A percentile compares a stretch with the other conserved stretches of the same genome.
Evolutionary conservation across 2,888 invertebrate species (phyloP).

Genomic region (Microplitis deprimator): DNA sequence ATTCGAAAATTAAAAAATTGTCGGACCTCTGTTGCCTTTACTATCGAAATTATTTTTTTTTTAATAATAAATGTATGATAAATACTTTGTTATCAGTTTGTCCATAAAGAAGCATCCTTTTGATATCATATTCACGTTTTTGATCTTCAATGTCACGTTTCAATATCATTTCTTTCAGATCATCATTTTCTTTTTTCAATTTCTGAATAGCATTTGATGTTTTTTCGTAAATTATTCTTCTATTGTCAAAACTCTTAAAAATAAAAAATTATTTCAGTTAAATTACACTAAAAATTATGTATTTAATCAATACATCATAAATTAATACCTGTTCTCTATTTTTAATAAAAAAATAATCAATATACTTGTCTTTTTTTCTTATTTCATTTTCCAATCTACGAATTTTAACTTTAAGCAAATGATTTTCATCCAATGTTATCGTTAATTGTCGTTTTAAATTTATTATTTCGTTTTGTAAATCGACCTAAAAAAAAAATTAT

Average conservation of each 20-base stretch:
- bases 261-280: background rate
- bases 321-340: constrained; percentile 20
- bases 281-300: background rate
- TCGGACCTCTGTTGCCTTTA: too few species aligned
- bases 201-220: constrained; percentile 38
- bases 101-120: constrained; percentile 45
- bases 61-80: background rate
- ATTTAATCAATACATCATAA: background rate
- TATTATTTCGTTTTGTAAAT: constrained; percentile 57
- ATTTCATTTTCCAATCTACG: constrained; percentile 59
- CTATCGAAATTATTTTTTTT: background rate
- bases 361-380: constrained; percentile 58
- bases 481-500: constrained; percentile 49
- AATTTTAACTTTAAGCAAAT: constrained; percentile 61
- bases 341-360: constrained; percentile 54
- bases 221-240: constrained; percentile 40
- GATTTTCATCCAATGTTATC: constrained; percentile 56
- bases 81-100: constrained; percentile 40
- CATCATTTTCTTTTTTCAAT: constrained; percentile 45
- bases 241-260: constrained; percentile 33
- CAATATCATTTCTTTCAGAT: constrained; percentile 44
- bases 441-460: constrained; percentile 58
- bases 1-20: too few species aligned
- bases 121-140: constrained; percentile 44
- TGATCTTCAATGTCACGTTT: constrained; percentile 41